phyloP scores from a whole-genome alignment of 2,113 vertebrate species.

The Tinamus guttatus region DNA sequence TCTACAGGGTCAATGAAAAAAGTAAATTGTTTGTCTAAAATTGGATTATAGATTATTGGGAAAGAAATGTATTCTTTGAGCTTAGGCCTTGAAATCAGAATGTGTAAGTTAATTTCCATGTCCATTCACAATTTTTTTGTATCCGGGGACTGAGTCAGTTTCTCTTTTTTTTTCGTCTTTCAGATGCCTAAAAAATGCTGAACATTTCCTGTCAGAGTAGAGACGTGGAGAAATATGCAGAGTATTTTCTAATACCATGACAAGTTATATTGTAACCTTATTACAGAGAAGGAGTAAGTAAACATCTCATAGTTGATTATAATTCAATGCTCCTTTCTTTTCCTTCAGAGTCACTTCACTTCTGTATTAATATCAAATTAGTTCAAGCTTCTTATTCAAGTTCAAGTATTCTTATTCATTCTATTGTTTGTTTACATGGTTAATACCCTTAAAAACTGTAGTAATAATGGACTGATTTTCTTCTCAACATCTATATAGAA shows the following conservation, averaged over 20 bases:
- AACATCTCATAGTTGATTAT: background rate
- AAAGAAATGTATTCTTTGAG: background rate
- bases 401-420: background rate
- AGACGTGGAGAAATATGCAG: background rate
- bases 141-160: background rate
- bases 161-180: background rate
- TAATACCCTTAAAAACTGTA: background rate
- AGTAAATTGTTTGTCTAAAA: background rate
- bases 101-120: background rate
- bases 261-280: background rate
- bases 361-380: background rate
- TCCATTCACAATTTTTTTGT: background rate
- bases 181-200: background rate
- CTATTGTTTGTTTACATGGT: background rate
- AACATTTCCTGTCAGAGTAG: background rate
- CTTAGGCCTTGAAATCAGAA: background rate
- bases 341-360: background rate
- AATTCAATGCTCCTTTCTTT: slow-evolving; percentile 4
- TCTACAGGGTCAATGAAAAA: background rate
- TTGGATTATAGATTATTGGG: background rate
- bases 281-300: slow-evolving; percentile 22
- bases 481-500: slow-evolving; percentile 7
- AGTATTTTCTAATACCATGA: background rate
- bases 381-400: background rate
- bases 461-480: background rate